These are phyloP conservation scores for Sebastes itinus DNA, from an alignment of 2,797 vertebrate genomes.

Conservation along the genomic window DNA sequence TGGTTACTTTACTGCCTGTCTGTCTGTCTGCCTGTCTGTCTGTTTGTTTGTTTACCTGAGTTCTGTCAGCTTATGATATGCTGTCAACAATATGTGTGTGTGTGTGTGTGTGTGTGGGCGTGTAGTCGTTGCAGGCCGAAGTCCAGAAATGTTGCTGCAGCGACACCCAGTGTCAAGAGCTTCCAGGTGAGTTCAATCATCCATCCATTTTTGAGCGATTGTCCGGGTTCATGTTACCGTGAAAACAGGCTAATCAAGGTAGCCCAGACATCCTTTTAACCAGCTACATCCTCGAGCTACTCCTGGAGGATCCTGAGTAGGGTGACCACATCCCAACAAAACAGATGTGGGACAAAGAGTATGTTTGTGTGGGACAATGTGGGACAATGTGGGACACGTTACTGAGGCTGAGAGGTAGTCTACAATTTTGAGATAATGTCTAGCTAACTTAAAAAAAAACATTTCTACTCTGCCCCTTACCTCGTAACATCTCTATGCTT, in stretches of 20 bases:
- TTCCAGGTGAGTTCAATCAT: slow-evolving; percentile 87
- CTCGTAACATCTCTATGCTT: too few species aligned
- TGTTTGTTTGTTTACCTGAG: neutral
- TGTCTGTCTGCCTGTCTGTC: neutral
- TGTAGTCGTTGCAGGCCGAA: slow-evolving; percentile 83
- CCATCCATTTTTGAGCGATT: neutral
- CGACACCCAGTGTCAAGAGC: slow-evolving; percentile 79
- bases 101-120: slow-evolving; percentile 10
- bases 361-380: too few species aligned
- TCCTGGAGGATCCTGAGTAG: neutral
- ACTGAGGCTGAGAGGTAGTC: too few species aligned
- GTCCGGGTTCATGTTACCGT: neutral
- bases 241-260: neutral
- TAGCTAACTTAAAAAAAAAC: too few species aligned
- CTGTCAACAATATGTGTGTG: neutral
- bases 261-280: neutral
- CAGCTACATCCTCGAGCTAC: neutral
- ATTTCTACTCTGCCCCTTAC: too few species aligned
- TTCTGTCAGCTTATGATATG: neutral
- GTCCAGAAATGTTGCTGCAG: slow-evolving; percentile 73
- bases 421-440: too few species aligned
- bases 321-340: too few species aligned
- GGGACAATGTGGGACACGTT: too few species aligned
- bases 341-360: too few species aligned
- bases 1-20: neutral